phyloP scores from a whole-genome alignment of 2,113 vertebrate species.

The Eolophus roseicapilla region DNA sequence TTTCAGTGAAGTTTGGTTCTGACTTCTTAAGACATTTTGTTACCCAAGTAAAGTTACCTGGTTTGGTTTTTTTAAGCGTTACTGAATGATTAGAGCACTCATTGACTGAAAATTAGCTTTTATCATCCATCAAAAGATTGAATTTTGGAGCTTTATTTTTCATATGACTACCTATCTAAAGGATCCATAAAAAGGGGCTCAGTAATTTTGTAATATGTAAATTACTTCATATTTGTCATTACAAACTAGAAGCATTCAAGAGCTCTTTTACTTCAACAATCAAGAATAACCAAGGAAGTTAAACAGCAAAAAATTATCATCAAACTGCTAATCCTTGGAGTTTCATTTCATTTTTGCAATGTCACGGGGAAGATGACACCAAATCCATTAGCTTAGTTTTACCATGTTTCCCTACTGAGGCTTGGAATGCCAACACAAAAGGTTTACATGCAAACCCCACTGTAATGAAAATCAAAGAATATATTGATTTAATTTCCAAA shows the following conservation, averaged over 20 bases:
- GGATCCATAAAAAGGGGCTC: not conserved
- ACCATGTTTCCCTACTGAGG: not conserved
- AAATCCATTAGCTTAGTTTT: not conserved
- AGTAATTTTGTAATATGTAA: not conserved
- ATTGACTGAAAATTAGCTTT: not conserved
- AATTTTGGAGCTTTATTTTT: not conserved
- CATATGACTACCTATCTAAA: not conserved
- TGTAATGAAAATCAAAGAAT: conserved; percentile 58
- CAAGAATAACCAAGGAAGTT: not conserved
- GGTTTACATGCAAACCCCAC: not conserved
- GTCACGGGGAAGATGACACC: not conserved
- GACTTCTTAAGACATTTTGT: not conserved
- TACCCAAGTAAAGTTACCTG: not conserved
- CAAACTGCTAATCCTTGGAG: not conserved
- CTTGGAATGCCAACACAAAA: not conserved
- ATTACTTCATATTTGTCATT: not conserved
- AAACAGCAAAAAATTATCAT: not conserved
- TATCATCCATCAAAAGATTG: not conserved
- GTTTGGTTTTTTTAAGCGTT: not conserved
- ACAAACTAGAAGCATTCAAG: not conserved
- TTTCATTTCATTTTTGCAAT: not conserved
- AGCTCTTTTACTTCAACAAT: not conserved
- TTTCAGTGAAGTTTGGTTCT: not conserved
- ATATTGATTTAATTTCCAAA: conserved; percentile 82
- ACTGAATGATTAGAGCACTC: not conserved